These are phyloP conservation scores for Astropecten irregularis DNA, from an alignment of 53 echinoderm and acorn worm genomes.

Conservation along the genomic window DNA sequence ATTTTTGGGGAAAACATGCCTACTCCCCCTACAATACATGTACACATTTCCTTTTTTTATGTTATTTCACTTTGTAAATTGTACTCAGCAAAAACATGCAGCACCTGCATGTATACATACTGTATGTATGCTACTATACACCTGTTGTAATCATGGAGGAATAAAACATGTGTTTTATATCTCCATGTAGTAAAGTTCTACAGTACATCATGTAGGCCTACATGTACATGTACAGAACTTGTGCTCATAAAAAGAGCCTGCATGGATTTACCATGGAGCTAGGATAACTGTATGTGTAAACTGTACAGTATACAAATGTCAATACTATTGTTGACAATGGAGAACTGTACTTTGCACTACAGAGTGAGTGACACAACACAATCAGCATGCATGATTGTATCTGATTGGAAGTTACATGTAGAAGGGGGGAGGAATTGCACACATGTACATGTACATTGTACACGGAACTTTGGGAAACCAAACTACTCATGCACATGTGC, in stretches of 20 bases:
- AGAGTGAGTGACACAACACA: neutral
- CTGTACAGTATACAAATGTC: neutral
- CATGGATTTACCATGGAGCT: neutral
- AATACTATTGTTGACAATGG: conserved; percentile 10
- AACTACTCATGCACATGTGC: too few species aligned
- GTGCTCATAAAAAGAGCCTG: neutral
- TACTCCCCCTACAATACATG: too few species aligned
- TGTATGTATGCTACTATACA: too few species aligned
- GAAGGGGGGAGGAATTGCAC: too few species aligned
- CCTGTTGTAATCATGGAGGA: neutral
- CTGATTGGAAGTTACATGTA: too few species aligned
- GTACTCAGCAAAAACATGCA: too few species aligned
- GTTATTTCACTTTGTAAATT: too few species aligned
- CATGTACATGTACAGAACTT: neutral
- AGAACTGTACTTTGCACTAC: conserved; percentile 13
- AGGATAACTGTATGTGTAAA: neutral
- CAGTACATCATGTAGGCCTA: neutral
- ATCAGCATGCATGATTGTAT: too few species aligned
- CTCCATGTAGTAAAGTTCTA: neutral
- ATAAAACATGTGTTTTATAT: neutral
- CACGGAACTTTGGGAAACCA: too few species aligned
- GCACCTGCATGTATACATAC: too few species aligned
- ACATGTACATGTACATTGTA: neutral
- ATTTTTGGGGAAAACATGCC: too few species aligned
- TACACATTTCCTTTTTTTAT: too few species aligned